These are phyloP conservation scores for Laticauda laticaudata DNA, from an alignment of 2,113 vertebrate genomes.

Conservation along the genomic window DNA sequence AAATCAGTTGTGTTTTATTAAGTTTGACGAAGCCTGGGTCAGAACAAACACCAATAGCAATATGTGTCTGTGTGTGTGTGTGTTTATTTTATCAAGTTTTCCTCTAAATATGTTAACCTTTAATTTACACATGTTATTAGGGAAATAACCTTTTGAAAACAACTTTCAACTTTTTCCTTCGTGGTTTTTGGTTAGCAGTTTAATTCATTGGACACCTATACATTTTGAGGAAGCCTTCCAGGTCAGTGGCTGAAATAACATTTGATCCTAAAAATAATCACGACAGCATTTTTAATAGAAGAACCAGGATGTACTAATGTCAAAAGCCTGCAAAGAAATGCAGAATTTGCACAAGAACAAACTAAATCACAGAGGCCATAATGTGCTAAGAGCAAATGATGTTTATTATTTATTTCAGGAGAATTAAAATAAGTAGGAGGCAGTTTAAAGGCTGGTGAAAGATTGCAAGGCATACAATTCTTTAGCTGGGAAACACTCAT, in stretches of 20 bases:
- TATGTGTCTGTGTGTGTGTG: too few species aligned
- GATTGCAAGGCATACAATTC: neutral
- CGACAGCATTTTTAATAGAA: neutral
- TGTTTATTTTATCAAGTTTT: neutral
- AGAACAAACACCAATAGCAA: too few species aligned
- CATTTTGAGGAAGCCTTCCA: neutral
- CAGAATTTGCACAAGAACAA: neutral
- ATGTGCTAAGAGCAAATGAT: neutral
- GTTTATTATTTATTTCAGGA: neutral
- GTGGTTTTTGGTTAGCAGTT: neutral
- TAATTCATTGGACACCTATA: neutral
- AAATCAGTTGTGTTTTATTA: too few species aligned
- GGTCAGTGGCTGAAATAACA: slow-evolving; percentile 8
- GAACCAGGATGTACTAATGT: neutral
- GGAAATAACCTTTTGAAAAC: neutral
- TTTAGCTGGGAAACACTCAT: neutral
- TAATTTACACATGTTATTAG: neutral
- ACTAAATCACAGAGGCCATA: neutral
- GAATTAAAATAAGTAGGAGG: neutral
- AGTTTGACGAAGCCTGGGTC: too few species aligned
- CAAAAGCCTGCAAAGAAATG: neutral
- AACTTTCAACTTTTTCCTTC: neutral
- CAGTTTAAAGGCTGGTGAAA: neutral
- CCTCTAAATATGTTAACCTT: too few species aligned
- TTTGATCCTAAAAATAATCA: slow-evolving; percentile 5